Evolutionary conservation across 2,113 vertebrate genomes (phyloP), one percentile per base, ranked within the genome.

Genomic region (Tenebrosternarchus preto): DNA sequence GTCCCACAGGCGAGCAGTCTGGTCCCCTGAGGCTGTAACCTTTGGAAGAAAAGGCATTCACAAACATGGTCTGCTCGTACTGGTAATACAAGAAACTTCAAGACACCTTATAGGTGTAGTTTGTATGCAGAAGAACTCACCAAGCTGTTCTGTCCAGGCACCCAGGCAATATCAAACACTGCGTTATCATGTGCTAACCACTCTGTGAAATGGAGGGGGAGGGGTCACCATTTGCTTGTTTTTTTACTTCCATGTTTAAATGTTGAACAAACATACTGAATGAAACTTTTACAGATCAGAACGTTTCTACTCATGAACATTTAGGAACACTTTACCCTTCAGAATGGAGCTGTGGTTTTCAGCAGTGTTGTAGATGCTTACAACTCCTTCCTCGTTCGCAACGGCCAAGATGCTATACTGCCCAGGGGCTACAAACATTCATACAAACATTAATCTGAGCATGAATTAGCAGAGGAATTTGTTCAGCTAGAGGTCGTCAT

Each of bases 181-280:
- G 97, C 98, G 82, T 99, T 99, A 81, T 95, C 94, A 80, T 99
- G 98, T 82, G 98, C 96, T 88, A 95, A 90, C 97, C 97, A 99
- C 72, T 96, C 98, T 99, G 90, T 63, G 90, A 89, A 31, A 75
- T 16, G 72, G 15, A 55, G 56, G n/a, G n/a, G n/a, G n/a, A n/a
- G n/a, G n/a, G n/a, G n/a, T n/a, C n/a, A n/a, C n/a, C n/a, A n/a
- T n/a, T n/a, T n/a, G n/a, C n/a, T 63, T 31, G 12, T 1, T 11
- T 0, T 15, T 20, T 0, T 15, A 12, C 1, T 19, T 2, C 22
- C 25, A 36, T 11, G 20, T 17, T 72, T 9, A 75, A 15, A 43
- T 8, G 29, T 5, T 90, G 9, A 87, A 29, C 2, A 1, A 16
- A 27, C 0, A 12, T 50, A 1, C 11, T 36, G 3, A 36, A 9